Percentiles rank a stretch among this genome's conserved stretches.
Evolutionary conservation across 1,140 invertebrate species (phyloP).

Genomic region (Microplitis demolitor): DNA sequence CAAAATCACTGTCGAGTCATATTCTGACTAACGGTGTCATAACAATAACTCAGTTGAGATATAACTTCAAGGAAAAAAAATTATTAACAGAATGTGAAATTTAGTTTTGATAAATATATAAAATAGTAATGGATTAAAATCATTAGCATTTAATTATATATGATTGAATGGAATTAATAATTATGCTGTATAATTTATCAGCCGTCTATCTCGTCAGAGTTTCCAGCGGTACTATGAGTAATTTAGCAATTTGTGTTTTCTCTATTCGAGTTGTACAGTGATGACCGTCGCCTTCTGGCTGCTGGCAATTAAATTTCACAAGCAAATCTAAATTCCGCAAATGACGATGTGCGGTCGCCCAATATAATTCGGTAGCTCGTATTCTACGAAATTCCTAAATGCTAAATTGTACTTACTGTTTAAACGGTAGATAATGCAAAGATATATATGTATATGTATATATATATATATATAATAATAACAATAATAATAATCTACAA

Average conservation of each 20-base stretch:
- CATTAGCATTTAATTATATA: no score
- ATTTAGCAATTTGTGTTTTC: neutral
- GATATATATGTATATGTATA: neutral
- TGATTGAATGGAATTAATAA: no score
- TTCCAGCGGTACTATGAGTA: neutral
- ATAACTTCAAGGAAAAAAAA: no score
- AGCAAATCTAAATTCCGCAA: neutral
- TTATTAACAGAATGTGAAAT: no score
- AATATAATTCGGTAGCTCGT: neutral
- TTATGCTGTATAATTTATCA: no score
- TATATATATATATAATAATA: no score
- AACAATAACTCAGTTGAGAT: no score
- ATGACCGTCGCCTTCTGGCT: neutral
- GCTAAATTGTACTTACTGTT: neutral
- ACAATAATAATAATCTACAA: neutral
- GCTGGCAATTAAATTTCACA: neutral
- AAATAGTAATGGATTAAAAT: no score
- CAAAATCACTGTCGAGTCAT: no score
- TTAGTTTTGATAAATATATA: no score
- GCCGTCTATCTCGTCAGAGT: no score
- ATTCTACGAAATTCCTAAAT: neutral
- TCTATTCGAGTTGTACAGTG: neutral
- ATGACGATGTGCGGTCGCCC: neutral
- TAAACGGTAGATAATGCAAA: neutral
- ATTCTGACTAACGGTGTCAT: no score